These are phyloP conservation scores for Rhinolophus ferrumequinum DNA, from an alignment of 2,113 vertebrate genomes.

Conservation along the genomic window DNA sequence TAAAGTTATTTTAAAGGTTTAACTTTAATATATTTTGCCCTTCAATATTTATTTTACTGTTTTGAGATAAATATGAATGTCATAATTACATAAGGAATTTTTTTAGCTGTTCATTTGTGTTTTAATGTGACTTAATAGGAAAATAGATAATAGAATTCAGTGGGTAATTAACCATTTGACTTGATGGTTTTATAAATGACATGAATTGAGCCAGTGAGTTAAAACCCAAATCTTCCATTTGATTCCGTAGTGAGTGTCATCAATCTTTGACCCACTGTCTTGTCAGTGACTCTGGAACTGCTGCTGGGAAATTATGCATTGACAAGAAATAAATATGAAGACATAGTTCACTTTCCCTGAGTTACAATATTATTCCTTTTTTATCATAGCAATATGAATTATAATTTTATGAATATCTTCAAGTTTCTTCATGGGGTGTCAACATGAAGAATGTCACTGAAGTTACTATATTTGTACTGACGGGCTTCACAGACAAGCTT, in stretches of 20 bases:
- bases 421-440: background rate
- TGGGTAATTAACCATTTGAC: background rate
- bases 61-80: background rate
- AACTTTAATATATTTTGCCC: background rate
- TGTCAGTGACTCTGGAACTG: background rate
- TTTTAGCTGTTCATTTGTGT: background rate
- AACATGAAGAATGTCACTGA: conserved; percentile 11
- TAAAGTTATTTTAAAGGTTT: background rate
- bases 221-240: background rate
- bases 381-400: background rate
- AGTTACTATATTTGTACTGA: conserved; percentile 26
- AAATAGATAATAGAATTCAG: background rate
- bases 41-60: background rate
- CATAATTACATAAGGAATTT: background rate
- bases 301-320: background rate
- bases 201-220: background rate
- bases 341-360: background rate
- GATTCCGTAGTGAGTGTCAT: background rate
- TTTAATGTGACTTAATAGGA: background rate
- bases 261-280: background rate
- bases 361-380: background rate
- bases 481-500: conserved; percentile 23
- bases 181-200: background rate
- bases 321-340: background rate
- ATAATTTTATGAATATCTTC: background rate